Evolutionary conservation across 2,113 vertebrate genomes (phyloP), one percentile per base, ranked within the genome.

Genomic region (Nettapus auritus): DNA sequence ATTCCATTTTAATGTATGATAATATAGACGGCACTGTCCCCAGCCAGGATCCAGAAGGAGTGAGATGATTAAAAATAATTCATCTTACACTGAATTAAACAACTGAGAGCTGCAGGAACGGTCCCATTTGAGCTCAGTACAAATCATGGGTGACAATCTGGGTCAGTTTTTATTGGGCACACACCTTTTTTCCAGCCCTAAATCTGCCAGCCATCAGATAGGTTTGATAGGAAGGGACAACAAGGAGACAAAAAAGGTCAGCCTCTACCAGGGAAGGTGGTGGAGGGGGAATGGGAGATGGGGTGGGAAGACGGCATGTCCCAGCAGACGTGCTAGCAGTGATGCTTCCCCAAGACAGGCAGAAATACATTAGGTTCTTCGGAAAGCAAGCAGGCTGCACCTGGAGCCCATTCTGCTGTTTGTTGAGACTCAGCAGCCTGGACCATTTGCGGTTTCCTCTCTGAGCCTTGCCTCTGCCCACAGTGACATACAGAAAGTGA

Each of bases 21-120:
- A 96, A 96, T 96, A 90, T 75, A 88, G 86, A 92, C 2, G 0
- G 42, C 69, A 84, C 44, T 89, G 80, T 94, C 94, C 86, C 94
- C 63, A 93, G 94, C 82, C 80, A 86, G 92, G 77, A 88, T 77
- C 82, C 90, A 94, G 90, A 53, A 97, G 80, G 90, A 94, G 66
- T 78, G 69, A 95, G 80, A 86, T 96, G 93, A 96, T 96, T 93
- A 96, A 96, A 96, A 97, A 96, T 96, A 96, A 96, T 94, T 95
- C 88, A 94, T 96, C 88, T 95, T 96, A 92, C 48, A 85, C 48
- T 89, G 90, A 96, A 93, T 95, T 93, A 95, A 97, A 96, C 80
- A 94, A 93, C 90, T 53, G 76, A 88, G 73, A 88, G 53, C 93
- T 76, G 90, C 66, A 82, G 90, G 80, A 97, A 89, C 0, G 3